These are phyloP conservation scores for Leucosticte australis DNA, from an alignment of 2,113 vertebrate genomes.

Conservation along the genomic window DNA sequence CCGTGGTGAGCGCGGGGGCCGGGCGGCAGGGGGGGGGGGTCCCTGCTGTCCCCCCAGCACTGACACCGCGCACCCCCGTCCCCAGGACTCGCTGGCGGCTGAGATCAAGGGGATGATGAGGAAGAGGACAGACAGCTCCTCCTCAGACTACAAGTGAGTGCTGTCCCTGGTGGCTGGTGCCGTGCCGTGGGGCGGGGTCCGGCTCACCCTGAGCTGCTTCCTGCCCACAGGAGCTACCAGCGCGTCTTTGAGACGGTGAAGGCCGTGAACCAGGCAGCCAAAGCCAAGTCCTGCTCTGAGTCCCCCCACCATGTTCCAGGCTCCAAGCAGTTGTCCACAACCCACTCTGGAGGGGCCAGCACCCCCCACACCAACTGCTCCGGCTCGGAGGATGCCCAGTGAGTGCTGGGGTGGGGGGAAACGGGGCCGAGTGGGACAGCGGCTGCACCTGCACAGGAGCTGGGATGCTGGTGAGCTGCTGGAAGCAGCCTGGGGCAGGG, in stretches of 20 bases:
- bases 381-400: constrained; percentile 36
- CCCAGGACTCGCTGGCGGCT: constrained; percentile 80
- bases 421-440: background rate
- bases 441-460: background rate
- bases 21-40: rapidly evolving
- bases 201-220: background rate
- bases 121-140: constrained; percentile 79
- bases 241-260: constrained; percentile 85
- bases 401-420: background rate
- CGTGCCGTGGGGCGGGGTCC: rapidly evolving
- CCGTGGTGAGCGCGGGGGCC: constrained; percentile 75
- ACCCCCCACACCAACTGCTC: constrained; percentile 76
- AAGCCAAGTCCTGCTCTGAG: constrained; percentile 70
- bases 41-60: background rate
- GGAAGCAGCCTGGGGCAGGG: background rate
- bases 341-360: constrained; percentile 57
- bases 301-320: constrained; percentile 67
- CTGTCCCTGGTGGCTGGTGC: rapidly evolving
- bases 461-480: rapidly evolving
- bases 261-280: constrained; percentile 74
- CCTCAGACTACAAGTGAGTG: constrained; percentile 82
- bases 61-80: rapidly evolving
- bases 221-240: constrained; percentile 69
- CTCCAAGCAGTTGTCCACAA: constrained; percentile 56
- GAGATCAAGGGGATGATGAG: constrained; percentile 88